Evolutionary conservation across 2,797 vertebrate species (phyloP).

Genomic region (Ataeniobius toweri): DNA sequence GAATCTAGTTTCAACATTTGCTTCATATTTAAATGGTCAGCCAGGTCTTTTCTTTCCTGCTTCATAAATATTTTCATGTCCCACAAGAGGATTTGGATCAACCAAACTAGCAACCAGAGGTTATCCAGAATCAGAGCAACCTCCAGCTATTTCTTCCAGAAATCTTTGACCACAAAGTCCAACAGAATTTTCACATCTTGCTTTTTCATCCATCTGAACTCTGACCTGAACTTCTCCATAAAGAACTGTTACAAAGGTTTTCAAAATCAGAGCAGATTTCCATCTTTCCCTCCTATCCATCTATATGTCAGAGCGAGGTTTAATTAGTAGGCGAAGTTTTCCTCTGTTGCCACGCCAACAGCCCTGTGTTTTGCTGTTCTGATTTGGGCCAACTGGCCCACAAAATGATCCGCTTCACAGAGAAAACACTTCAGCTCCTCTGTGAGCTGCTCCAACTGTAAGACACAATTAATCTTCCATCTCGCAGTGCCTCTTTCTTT

Average conservation of each 20-base stretch:
- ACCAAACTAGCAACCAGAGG: conserved; percentile 9
- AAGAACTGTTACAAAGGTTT: not conserved
- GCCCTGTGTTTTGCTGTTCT: conserved; percentile 67
- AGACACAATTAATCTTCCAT: conserved; percentile 47
- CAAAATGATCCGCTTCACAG: conserved; percentile 38
- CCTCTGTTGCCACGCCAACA: conserved; percentile 71
- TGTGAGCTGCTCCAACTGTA: conserved; percentile 59
- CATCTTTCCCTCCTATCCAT: conserved; percentile 31
- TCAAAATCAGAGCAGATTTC: conserved; percentile 26
- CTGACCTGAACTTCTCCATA: not conserved
- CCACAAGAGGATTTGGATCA: conserved; percentile 34
- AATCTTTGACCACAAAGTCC: conserved; percentile 29
- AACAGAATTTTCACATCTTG: not conserved
- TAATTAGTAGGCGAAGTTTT: conserved; percentile 64
- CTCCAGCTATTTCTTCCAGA: conserved; percentile 18
- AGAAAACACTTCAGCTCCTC: conserved; percentile 50
- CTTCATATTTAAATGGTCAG: conserved; percentile 36
- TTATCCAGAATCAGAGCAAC: conserved; percentile 16
- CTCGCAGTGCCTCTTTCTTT: conserved; percentile 24
- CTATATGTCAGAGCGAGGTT: conserved; percentile 40
- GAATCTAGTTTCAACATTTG: conserved; percentile 6
- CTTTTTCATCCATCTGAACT: conserved; percentile 16
- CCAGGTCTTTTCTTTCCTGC: conserved; percentile 42
- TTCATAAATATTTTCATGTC: conserved; percentile 40
- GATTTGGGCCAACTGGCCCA: conserved; percentile 67